A percentile compares a stretch with the other conserved stretches of the same genome.
Conservation (phyloP, 2,888 invertebrate genomes). For the Cremastinae sp. region DNA sequence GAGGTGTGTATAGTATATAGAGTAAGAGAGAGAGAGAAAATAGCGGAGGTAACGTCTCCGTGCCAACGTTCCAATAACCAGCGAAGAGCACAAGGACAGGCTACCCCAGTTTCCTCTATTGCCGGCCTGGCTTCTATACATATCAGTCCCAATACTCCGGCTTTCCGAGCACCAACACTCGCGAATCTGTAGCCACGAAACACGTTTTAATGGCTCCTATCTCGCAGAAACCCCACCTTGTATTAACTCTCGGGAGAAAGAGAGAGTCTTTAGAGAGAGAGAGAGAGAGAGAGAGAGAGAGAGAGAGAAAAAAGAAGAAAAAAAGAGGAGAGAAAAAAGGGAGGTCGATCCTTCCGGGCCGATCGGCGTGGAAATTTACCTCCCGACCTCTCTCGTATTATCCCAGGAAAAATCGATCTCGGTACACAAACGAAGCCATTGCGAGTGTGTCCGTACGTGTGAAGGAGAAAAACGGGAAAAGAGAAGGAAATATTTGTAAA, state of each 20-base stretch:
- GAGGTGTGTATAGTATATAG: too few relatives aligned
- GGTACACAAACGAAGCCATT: not conserved
- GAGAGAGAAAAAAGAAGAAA: not conserved
- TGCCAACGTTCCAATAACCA: conserved; percentile 79
- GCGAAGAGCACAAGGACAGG: conserved; percentile 78
- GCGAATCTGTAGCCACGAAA: not conserved
- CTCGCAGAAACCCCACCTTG: conserved; percentile 23
- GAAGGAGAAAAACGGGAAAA: conserved; percentile 56
- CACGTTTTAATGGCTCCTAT: not conserved
- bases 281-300: not conserved
- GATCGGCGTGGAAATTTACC: conserved; percentile 73
- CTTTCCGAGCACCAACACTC: not conserved
- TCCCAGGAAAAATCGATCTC: conserved; percentile 54
- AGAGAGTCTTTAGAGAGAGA: not conserved
- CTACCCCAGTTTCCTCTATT: conserved; percentile 78
- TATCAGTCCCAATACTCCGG: conserved; percentile 26
- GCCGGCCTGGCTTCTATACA: conserved; percentile 66
- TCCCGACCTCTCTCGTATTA: conserved; percentile 49
- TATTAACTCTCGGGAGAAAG: not conserved
- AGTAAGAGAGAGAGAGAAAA: conserved; percentile 31
- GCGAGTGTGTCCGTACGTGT: conserved; percentile 2
- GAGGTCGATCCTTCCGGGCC: conserved; percentile 72
- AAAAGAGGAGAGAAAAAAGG: not conserved
- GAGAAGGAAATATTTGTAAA: conserved; percentile 18
- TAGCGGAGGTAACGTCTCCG: conserved; percentile 69